These are phyloP conservation scores for Drosophila nr. perissopoda DNA, from an alignment of 2,888 invertebrate species.

Conservation along the genomic window DNA sequence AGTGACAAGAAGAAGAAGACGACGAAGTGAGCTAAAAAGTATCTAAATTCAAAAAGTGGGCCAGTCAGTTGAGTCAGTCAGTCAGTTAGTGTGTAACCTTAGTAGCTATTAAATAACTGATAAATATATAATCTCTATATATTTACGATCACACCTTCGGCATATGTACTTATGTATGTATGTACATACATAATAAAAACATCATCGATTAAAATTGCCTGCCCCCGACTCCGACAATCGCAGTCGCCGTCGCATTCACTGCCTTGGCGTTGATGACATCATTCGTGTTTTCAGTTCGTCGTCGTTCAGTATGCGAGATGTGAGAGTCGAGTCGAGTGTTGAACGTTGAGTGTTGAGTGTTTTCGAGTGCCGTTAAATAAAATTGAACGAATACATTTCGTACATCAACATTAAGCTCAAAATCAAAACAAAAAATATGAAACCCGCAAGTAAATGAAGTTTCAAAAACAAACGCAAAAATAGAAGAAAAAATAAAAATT, in stretches of 20 bases:
- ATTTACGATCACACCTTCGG: constrained; percentile 29
- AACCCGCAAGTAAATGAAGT: constrained; percentile 14
- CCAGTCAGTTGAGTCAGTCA: constrained; percentile 34
- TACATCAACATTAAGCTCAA: constrained; percentile 4
- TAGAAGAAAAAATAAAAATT: constrained; percentile 17
- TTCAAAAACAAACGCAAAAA: constrained; percentile 10
- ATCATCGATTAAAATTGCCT: constrained; percentile 77
- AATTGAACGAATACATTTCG: constrained; percentile 37
- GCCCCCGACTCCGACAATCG: constrained; percentile 55
- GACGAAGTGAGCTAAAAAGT: constrained; percentile 53
- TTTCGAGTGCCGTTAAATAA: constrained; percentile 31
- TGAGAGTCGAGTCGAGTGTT: constrained; percentile 32
- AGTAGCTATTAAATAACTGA: constrained; percentile 48
- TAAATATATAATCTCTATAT: constrained; percentile 35
- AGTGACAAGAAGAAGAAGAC: constrained; percentile 40
- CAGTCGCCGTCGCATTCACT: constrained; percentile 42
- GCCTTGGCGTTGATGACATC: constrained; percentile 72
- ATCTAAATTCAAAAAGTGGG: constrained; percentile 65
- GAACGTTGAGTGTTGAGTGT: constrained; percentile 27
- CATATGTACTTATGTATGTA: constrained; percentile 15
- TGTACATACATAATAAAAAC: constrained; percentile 62
- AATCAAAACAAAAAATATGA: constrained; percentile 46
- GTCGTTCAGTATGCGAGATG: constrained; percentile 38
- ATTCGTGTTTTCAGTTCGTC: constrained; percentile 63
- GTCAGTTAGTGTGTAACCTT: constrained; percentile 19